Base-by-base conservation (phyloP, 2,113 vertebrate genomes). In the Tragelaphus imberbis region DNA sequence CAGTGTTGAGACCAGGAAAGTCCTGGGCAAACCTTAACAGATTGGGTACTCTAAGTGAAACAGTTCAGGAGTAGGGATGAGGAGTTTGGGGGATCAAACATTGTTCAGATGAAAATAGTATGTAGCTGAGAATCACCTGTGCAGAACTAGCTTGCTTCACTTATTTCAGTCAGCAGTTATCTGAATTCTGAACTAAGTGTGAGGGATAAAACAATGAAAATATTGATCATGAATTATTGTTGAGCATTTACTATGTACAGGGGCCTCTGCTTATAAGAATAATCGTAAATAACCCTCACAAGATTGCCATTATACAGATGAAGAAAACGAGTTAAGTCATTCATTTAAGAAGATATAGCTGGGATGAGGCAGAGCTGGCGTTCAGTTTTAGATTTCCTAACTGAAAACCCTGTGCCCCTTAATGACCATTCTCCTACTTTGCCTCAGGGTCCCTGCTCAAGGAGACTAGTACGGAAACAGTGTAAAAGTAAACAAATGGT, bases 271-370 rank as follows among this genome's bases (percentile, higher is more conserved):
- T 95, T 85, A 6, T 88, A 80, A 80, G 33, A 94, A 77, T 88
- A 95, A 88, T 79, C 12, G 30, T 96, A 84, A 93, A 14, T 97
- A 90, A 81, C 80, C 13, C 58, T 97, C 49, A 89, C 51, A 94
- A 85, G 55, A 28, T 94, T 95, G 95, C 27, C 58, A 81, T 94
- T 85, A 56, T 33, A 49, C 11, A 75, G n/a, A 33, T 90, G 63
- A 95, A 95, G 91, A 94, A 95, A 84, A 80, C 84, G 27, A 94
- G 13, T 93, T 93, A 95, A 91, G 75, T 97, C 84, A 90, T 90
- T 93, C 90, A 9, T n/a, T 86, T 95, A 96, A 94, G 44, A 95
- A 81, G n/a, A 30, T 88, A 47, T 1, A 81, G 33, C 6, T 59
- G 84, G 53, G n/a, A 95, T 65, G 68, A 65, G 16, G 7, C 56